A percentile compares a stretch with the other conserved stretches of the same genome.
Conservation (phyloP, 2,113 vertebrate species). For the Toxotes jaculatrix region DNA sequence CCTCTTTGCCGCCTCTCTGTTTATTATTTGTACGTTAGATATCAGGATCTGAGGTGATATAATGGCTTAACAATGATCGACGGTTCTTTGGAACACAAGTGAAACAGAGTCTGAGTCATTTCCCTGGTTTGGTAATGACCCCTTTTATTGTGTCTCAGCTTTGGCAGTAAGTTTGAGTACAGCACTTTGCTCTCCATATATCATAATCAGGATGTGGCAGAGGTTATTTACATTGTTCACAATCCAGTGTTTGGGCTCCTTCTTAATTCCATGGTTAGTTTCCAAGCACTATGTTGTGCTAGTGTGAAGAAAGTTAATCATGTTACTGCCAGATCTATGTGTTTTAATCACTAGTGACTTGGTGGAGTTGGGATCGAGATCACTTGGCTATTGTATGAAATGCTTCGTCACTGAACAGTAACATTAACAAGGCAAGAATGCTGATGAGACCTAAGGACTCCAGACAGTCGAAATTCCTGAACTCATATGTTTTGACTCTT, state of each 20-base stretch:
- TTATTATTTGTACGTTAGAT: constrained; percentile 60
- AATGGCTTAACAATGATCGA: constrained; percentile 47
- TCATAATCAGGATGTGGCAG: constrained; percentile 79
- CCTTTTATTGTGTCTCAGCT: constrained; percentile 52
- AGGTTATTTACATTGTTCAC: constrained; percentile 75
- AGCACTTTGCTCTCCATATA: constrained; percentile 66
- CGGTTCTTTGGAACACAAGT: constrained; percentile 39
- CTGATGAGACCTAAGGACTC: constrained; percentile 23
- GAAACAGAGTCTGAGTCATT: constrained; percentile 63
- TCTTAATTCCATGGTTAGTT: constrained; percentile 60
- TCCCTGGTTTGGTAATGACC: constrained; percentile 66
- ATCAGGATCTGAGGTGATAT: constrained; percentile 53
- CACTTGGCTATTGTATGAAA: constrained; percentile 44
- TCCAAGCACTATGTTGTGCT: constrained; percentile 48
- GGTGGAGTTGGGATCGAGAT: constrained; percentile 26
- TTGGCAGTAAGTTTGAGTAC: constrained; percentile 63
- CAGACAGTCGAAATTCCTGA: constrained; percentile 35
- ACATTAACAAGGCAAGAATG: constrained; percentile 44
- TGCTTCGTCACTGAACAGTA: constrained; percentile 53
- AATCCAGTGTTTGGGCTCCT: constrained; percentile 61
- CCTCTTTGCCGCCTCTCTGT: constrained; percentile 41
- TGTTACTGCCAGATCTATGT: constrained; percentile 27
- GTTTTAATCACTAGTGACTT: constrained; percentile 51
- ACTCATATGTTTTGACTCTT: constrained; percentile 49
- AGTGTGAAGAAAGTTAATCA: constrained; percentile 56